Conservation (phyloP, 1,140 invertebrate genomes). For the Drosophila kepulauana region DNA sequence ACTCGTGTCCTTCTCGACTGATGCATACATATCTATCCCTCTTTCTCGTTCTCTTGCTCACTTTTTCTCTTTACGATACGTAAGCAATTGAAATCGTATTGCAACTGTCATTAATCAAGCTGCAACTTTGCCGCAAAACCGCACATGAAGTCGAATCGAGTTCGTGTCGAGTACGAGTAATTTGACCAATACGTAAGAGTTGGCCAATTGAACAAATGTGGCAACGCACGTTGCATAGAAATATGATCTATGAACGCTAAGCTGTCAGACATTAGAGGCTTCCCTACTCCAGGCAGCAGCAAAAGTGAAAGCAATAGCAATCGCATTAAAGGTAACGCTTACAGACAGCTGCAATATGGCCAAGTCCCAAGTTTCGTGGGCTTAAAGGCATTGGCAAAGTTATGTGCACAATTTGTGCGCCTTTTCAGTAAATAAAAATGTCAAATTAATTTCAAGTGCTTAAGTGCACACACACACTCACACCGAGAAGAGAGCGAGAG, state of each 20-base stretch:
- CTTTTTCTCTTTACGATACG: conserved; percentile 16
- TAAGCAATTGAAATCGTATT: conserved; percentile 46
- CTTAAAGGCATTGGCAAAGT: conserved; percentile 19
- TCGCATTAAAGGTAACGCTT: conserved; percentile 16
- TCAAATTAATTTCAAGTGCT: conserved; percentile 59
- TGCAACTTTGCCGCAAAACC: conserved; percentile 59
- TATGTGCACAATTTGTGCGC: conserved; percentile 23
- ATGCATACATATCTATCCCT: background rate
- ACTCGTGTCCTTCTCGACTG: conserved; percentile 1
- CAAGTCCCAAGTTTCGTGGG: conserved; percentile 1
- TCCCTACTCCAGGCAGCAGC: background rate
- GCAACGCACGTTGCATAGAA: conserved; percentile 33
- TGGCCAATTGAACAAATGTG: conserved; percentile 60
- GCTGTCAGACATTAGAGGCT: conserved; percentile 43
- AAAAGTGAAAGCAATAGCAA: background rate
- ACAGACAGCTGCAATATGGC: conserved; percentile 1
- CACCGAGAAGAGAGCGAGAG: conserved; percentile 4
- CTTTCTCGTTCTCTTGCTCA: background rate
- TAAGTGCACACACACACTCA: conserved; percentile 24
- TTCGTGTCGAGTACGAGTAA: conserved; percentile 21
- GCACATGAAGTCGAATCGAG: conserved; percentile 50
- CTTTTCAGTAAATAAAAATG: conserved; percentile 61
- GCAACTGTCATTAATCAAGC: conserved; percentile 52
- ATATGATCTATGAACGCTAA: conserved; percentile 59
- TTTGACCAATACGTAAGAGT: conserved; percentile 40